Percentiles rank a stretch among this genome's conserved stretches.
These are phyloP conservation scores for Brachionus asplanchnoidis DNA, from an alignment of 1,140 invertebrate genomes.

Conservation along the genomic window DNA sequence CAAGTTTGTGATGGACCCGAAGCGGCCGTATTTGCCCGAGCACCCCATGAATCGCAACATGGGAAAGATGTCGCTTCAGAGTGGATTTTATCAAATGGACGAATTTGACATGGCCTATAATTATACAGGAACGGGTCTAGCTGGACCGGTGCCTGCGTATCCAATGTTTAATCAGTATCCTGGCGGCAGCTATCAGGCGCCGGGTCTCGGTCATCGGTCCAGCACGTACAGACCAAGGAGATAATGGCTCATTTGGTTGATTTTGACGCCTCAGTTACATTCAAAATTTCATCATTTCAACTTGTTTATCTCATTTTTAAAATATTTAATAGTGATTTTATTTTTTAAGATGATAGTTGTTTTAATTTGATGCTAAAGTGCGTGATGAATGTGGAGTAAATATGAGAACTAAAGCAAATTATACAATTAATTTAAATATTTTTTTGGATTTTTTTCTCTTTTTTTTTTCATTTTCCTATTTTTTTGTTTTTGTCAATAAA, in stretches of 20 bases:
- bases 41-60: constrained; percentile 64
- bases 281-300: not conserved
- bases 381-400: not conserved
- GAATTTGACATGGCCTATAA: not conserved
- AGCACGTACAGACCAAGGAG: not conserved
- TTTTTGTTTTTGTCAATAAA: not conserved
- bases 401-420: not conserved
- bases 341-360: not conserved
- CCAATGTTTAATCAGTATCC: not conserved
- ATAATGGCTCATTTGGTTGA: not conserved
- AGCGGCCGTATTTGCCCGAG: constrained; percentile 85
- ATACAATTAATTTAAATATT: not conserved
- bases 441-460: not conserved
- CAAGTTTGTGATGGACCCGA: constrained; percentile 66
- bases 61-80: not conserved
- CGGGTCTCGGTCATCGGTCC: not conserved
- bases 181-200: not conserved
- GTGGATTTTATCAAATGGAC: not conserved
- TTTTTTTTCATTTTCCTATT: not conserved
- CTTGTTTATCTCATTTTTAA: not conserved
- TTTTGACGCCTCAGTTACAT: not conserved
- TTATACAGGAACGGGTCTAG: not conserved
- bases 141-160: not conserved
- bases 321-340: not conserved
- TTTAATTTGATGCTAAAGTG: not conserved